phyloP scores from a whole-genome alignment of 2,797 vertebrate species.

The Tokudaia muenninki region DNA sequence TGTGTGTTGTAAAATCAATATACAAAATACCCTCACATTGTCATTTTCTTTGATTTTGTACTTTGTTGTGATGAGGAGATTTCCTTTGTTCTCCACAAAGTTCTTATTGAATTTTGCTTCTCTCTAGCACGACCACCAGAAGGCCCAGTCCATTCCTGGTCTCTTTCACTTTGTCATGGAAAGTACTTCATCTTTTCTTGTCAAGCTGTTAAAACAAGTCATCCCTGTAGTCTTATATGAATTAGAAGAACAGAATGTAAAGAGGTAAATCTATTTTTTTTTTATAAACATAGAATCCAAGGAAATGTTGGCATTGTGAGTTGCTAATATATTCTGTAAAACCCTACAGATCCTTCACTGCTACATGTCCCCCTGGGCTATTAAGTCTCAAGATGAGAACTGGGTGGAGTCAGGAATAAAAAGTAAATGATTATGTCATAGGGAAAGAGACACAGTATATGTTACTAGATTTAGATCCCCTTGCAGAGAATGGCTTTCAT shows the following conservation, averaged over 20 bases:
- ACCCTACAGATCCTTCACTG: background rate
- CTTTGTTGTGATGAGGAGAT: background rate
- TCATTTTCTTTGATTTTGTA: conserved; percentile 20
- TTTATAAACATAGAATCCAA: background rate
- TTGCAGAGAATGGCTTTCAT: background rate
- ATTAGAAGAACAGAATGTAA: background rate
- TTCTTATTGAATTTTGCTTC: background rate
- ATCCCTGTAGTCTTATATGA: background rate
- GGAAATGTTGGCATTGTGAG: background rate
- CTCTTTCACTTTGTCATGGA: background rate
- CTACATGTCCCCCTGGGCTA: background rate
- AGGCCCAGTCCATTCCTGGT: background rate
- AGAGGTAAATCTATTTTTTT: background rate
- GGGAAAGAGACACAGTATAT: background rate
- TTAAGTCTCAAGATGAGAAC: background rate
- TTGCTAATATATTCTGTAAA: background rate
- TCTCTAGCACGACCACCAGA: background rate
- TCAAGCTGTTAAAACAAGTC: background rate
- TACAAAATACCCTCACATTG: background rate
- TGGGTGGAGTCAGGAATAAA: background rate
- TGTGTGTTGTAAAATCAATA: background rate
- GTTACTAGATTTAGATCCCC: background rate
- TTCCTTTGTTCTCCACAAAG: background rate
- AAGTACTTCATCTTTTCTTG: background rate
- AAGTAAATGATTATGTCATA: background rate